A percentile compares a stretch with the other conserved stretches of the same genome.
Conservation (phyloP, 2,113 vertebrate species). For the Callithrix jacchus region DNA sequence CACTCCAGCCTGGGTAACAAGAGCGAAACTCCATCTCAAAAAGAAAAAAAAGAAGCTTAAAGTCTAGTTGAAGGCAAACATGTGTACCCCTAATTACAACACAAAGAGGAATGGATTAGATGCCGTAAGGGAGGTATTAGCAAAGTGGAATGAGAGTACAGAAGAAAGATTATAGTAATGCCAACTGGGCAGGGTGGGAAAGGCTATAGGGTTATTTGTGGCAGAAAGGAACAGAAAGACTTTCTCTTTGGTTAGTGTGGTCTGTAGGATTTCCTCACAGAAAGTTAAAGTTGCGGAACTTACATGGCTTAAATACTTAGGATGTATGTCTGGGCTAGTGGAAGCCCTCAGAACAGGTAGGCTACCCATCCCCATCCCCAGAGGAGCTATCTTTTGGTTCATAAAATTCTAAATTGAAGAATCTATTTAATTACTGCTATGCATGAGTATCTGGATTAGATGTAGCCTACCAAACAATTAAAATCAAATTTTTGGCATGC, state of each 20-base stretch:
- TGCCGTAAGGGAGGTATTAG: not conserved
- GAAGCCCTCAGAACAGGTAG: not conserved
- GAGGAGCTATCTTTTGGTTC: not conserved
- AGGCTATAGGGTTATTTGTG: not conserved
- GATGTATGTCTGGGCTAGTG: not conserved
- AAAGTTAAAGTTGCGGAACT: not conserved
- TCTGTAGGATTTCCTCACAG: not conserved
- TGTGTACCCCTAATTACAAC: not conserved
- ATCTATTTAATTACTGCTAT: not conserved
- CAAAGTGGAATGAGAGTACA: not conserved
- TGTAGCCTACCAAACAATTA: not conserved
- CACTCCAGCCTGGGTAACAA: no score
- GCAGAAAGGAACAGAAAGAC: not conserved
- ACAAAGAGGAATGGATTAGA: not conserved
- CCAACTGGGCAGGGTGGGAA: not conserved
- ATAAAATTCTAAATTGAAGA: conserved; percentile 8
- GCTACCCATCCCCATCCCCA: not conserved
- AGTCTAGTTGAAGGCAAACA: not conserved
- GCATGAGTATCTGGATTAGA: not conserved
- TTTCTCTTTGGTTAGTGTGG: not conserved
- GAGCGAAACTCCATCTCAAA: no score
- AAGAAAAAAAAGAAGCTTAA: not conserved
- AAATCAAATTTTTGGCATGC: not conserved
- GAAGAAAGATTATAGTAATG: not conserved
- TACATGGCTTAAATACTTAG: not conserved